phyloP scores from a whole-genome alignment of 1,140 invertebrate species.

The Brachionus calyciflorus region DNA sequence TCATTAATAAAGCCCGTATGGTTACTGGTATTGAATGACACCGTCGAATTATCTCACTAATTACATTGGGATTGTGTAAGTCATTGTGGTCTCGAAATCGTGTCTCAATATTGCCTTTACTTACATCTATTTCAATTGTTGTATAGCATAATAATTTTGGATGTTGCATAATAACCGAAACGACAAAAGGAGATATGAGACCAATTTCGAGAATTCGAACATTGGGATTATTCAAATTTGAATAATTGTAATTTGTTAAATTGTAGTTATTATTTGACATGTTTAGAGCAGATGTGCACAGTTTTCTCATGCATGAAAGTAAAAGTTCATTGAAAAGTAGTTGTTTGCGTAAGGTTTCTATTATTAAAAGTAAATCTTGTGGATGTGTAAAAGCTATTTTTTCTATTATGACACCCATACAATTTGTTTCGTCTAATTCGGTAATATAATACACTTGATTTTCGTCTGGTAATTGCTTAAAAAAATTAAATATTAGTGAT shows the following conservation, averaged over 20 bases:
- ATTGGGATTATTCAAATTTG: not conserved
- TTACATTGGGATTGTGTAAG: slow-evolving; percentile 11
- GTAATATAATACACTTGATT: slow-evolving; percentile 32
- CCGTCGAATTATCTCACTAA: slow-evolving; percentile 17
- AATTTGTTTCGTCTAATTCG: not conserved
- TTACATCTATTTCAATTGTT: slow-evolving; percentile 21
- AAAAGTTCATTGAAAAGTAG: slow-evolving; percentile 20
- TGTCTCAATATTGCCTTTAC: slow-evolving; percentile 11
- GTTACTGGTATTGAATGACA: slow-evolving; percentile 24
- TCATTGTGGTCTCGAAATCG: slow-evolving; percentile 33
- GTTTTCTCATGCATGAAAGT: not conserved
- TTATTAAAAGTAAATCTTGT: slow-evolving; percentile 18
- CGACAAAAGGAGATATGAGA: not conserved
- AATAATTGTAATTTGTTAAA: slow-evolving; percentile 6
- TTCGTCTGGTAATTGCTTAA: slow-evolving; percentile 26
- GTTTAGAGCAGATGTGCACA: not conserved
- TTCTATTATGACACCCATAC: slow-evolving; percentile 29
- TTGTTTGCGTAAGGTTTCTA: slow-evolving; percentile 18
- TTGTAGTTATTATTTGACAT: slow-evolving; percentile 25
- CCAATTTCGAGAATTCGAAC: slow-evolving; percentile 18
- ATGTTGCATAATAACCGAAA: slow-evolving; percentile 33
- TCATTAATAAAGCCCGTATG: slow-evolving; percentile 21
- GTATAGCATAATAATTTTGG: slow-evolving; percentile 17
- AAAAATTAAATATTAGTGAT: too few species aligned
- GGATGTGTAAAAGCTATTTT: slow-evolving; percentile 28